Conservation (phyloP, 1,140 invertebrate genomes). For the Musca vetustissima region DNA sequence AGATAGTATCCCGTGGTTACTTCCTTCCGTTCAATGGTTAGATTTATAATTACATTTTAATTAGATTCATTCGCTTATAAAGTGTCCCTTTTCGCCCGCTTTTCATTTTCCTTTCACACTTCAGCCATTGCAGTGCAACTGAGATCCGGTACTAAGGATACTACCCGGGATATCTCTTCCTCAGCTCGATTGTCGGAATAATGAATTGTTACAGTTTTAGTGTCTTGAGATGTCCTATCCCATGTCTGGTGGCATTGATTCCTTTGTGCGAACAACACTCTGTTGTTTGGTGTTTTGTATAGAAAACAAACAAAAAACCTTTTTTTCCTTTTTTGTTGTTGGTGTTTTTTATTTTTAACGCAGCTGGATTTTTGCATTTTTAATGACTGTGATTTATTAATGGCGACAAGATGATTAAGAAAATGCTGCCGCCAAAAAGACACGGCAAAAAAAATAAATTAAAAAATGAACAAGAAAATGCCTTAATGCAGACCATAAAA, state of each 20-base stretch:
- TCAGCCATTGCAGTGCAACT: slow-evolving; percentile 18
- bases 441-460: not conserved
- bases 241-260: too few relatives aligned
- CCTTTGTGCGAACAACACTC: not conserved
- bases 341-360: slow-evolving; percentile 28
- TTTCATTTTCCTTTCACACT: slow-evolving; percentile 21
- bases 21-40: slow-evolving; percentile 56
- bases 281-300: slow-evolving; percentile 3
- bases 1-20: slow-evolving; percentile 51
- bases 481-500: slow-evolving; percentile 1
- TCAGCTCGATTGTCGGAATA: slow-evolving; percentile 26
- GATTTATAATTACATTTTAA: slow-evolving; percentile 57
- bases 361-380: slow-evolving; percentile 44
- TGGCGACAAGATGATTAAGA: slow-evolving; percentile 52
- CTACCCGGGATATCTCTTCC: too few relatives aligned
- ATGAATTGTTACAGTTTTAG: slow-evolving; percentile 37
- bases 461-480: slow-evolving; percentile 3
- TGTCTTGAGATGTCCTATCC: slow-evolving; percentile 13
- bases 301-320: not conserved
- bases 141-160: slow-evolving; percentile 10
- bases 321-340: slow-evolving; percentile 23
- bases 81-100: slow-evolving; percentile 54
- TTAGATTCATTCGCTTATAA: slow-evolving; percentile 56
- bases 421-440: not conserved
- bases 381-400: slow-evolving; percentile 56